Conservation (phyloP, 2,888 invertebrate genomes). For the Pseudanteris insignis region DNA sequence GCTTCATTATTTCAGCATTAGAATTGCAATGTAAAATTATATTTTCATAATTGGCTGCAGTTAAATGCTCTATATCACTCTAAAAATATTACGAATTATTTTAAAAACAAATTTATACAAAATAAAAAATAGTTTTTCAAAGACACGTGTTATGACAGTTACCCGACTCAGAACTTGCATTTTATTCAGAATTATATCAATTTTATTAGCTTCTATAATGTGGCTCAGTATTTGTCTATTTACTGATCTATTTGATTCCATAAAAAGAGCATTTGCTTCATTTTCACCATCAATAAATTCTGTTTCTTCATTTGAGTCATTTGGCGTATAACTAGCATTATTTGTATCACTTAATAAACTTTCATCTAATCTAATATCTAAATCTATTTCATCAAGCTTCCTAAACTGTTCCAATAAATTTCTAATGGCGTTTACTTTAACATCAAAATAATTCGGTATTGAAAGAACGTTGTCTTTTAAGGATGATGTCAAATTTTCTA, state of each 20-base stretch:
- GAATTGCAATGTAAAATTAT: neutral
- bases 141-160: too few species aligned
- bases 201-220: too few species aligned
- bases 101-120: neutral
- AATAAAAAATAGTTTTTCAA: too few species aligned
- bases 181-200: too few species aligned
- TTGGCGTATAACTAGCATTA: neutral
- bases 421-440: slow-evolving; percentile 4
- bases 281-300: too few species aligned
- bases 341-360: neutral
- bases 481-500: slow-evolving; percentile 1
- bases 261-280: neutral
- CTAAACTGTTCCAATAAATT: slow-evolving; percentile 3
- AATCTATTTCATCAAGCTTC: slow-evolving; percentile 1
- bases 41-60: neutral
- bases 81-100: neutral
- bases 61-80: slow-evolving; percentile 1
- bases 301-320: neutral
- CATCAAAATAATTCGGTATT: neutral
- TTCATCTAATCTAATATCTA: neutral
- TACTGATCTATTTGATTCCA: neutral
- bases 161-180: too few species aligned
- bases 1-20: neutral
- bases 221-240: too few species aligned
- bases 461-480: slow-evolving; percentile 9